These are phyloP conservation scores for Actinostola sp. DNA, from an alignment of 92 coral and sea anemone genomes.

Conservation along the genomic window DNA sequence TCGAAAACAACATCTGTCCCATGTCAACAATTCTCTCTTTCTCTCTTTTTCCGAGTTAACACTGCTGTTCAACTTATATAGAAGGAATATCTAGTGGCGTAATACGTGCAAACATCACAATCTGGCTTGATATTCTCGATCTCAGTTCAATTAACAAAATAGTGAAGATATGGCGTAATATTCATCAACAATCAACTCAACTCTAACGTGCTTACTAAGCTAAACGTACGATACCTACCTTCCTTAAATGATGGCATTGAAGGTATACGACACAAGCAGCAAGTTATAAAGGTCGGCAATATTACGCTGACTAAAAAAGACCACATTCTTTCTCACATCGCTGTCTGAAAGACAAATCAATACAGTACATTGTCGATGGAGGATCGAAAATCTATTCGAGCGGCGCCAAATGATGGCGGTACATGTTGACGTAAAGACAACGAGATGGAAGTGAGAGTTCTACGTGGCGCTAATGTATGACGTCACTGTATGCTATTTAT, in stretches of 20 bases:
- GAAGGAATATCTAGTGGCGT: background rate
- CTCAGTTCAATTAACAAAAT: background rate
- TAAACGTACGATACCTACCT: slow-evolving; percentile 2
- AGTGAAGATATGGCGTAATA: background rate
- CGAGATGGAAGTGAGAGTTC: background rate
- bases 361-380: background rate
- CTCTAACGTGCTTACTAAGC: too few relatives aligned
- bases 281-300: background rate
- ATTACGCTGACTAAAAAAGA: background rate
- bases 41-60: background rate
- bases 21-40: background rate
- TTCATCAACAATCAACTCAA: too few relatives aligned
- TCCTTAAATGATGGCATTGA: background rate
- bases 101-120: background rate
- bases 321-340: slow-evolving; percentile 4
- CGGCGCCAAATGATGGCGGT: background rate
- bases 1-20: background rate
- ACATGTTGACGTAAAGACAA: background rate
- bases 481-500: background rate
- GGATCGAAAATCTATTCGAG: background rate
- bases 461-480: background rate
- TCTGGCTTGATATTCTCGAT: background rate
- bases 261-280: background rate
- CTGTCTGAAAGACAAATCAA: slow-evolving; percentile 1
- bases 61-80: background rate